These are phyloP conservation scores for Myrmophylax atrothorax DNA, from an alignment of 2,113 vertebrate species.

Conservation along the genomic window DNA sequence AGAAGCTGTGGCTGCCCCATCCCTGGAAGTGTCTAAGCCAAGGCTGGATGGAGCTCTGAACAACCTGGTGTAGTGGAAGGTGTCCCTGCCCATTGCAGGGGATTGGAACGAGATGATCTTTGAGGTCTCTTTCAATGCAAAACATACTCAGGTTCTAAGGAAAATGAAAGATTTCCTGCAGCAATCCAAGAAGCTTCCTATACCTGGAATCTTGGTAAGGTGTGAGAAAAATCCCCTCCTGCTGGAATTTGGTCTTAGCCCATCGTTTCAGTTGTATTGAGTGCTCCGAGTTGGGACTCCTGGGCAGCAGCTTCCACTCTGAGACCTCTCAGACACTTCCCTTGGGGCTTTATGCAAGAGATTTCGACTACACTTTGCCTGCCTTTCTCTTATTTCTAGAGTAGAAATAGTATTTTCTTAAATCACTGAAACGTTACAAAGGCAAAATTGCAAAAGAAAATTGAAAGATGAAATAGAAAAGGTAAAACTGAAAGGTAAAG, in stretches of 20 bases:
- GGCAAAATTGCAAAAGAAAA: neutral
- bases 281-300: neutral
- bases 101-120: fast-evolving
- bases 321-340: neutral
- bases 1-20: neutral
- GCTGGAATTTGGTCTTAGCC: neutral
- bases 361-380: neutral
- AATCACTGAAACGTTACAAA: neutral
- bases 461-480: neutral
- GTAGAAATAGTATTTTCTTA: neutral
- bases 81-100: neutral
- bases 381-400: neutral
- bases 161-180: neutral
- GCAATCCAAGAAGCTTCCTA: neutral
- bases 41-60: neutral
- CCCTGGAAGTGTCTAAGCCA: neutral
- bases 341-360: neutral
- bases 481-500: neutral
- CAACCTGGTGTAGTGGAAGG: fast-evolving
- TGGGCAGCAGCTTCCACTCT: neutral
- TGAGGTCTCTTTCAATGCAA: neutral
- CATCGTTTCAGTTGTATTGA: fast-evolving
- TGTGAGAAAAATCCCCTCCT: neutral
- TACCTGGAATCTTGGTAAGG: neutral
- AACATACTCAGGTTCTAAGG: neutral